Percentiles rank a stretch among this genome's conserved stretches.
Evolutionary conservation across 2,113 vertebrate species (phyloP).

Genomic region (Cariama cristata): DNA sequence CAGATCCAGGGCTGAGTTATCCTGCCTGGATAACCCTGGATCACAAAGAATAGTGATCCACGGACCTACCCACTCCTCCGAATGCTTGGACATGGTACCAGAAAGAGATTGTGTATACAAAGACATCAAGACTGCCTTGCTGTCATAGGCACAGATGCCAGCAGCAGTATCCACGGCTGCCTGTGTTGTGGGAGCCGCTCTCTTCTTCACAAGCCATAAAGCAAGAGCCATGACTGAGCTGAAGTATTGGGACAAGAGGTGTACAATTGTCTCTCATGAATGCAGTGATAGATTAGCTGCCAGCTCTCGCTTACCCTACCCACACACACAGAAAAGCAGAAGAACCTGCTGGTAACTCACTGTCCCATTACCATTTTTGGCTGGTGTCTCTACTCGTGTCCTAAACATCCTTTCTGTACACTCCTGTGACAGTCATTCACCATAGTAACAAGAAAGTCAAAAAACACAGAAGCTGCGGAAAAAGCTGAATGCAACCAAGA

Average conservation of each 20-base stretch:
- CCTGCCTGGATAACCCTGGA: background rate
- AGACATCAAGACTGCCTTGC: background rate
- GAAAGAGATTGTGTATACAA: background rate
- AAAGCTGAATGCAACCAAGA: background rate
- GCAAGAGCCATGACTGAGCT: background rate
- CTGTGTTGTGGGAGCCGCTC: background rate
- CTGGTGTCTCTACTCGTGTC: background rate
- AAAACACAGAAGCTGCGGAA: background rate
- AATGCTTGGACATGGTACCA: background rate
- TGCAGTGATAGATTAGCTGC: background rate
- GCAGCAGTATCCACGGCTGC: background rate
- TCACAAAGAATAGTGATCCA: background rate
- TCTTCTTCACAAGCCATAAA: background rate
- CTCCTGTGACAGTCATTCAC: background rate
- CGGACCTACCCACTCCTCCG: background rate
- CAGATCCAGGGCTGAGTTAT: background rate
- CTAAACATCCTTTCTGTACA: background rate
- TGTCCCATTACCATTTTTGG: background rate
- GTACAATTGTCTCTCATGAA: background rate
- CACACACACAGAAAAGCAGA: background rate
- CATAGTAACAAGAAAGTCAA: slow-evolving; percentile 19
- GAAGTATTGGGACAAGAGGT: background rate
- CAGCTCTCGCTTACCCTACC: background rate
- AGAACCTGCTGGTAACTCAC: background rate
- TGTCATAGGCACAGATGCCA: background rate